These are phyloP conservation scores for Sarcophaga subvicina DNA, from an alignment of 2,888 invertebrate genomes.

Conservation along the genomic window DNA sequence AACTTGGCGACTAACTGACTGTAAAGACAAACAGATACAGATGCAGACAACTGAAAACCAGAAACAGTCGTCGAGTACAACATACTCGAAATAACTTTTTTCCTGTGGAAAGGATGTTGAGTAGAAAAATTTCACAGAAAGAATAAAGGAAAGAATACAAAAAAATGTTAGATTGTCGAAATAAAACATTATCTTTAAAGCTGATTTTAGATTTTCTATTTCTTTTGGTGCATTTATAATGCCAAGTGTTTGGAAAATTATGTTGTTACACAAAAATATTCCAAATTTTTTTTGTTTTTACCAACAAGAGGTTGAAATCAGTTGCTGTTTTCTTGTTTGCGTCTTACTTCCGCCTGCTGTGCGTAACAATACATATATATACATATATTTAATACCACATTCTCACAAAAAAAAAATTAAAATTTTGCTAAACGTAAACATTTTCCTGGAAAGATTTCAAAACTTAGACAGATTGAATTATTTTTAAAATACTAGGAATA, in stretches of 20 bases:
- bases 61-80: not conserved
- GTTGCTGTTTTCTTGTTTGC: too few relatives aligned
- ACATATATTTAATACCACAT: not conserved
- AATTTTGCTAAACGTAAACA: not conserved
- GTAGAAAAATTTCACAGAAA: not conserved
- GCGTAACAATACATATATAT: too few relatives aligned
- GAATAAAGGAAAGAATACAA: conserved; percentile 1
- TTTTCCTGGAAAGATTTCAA: not conserved
- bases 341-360: not conserved
- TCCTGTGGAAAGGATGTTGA: conserved; percentile 1
- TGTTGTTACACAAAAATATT: not conserved
- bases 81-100: conserved; percentile 34
- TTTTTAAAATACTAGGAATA: too few relatives aligned
- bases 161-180: conserved; percentile 47
- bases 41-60: conserved; percentile 47
- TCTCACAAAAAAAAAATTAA: not conserved
- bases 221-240: conserved; percentile 46
- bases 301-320: not conserved
- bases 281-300: not conserved
- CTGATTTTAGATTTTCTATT: conserved; percentile 32
- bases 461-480: not conserved
- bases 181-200: conserved; percentile 58
- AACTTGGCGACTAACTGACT: conserved; percentile 78
- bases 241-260: conserved; percentile 55
- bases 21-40: conserved; percentile 55